Evolutionary conservation across 1,140 invertebrate species (phyloP).

Genomic region (Achatina immaculata): DNA sequence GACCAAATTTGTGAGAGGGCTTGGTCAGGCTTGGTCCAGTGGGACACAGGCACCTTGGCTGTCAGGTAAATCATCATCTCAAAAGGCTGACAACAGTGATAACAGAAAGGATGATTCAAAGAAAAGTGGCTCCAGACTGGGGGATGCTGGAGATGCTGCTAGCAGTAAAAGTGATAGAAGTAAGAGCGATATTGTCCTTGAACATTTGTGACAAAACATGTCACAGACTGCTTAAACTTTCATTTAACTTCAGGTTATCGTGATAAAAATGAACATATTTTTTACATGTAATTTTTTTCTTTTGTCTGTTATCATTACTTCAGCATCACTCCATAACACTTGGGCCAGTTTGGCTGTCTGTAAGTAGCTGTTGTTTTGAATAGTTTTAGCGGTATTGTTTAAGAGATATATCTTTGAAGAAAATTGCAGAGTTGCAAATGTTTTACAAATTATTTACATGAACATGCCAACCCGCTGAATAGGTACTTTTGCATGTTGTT

Average conservation of each 20-base stretch:
- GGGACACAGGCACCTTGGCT: neutral
- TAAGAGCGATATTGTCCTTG: neutral
- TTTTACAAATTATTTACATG: neutral
- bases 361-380: neutral
- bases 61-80: neutral
- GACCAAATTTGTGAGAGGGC: conserved; percentile 50
- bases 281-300: neutral
- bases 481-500: neutral
- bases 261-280: neutral
- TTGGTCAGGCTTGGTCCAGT: neutral
- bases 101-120: neutral
- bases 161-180: neutral
- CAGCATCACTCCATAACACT: neutral
- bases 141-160: neutral
- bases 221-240: no score
- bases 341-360: neutral
- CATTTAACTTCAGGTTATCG: neutral
- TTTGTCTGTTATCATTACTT: neutral
- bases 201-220: conserved; percentile 12
- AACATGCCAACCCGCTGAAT: neutral
- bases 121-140: neutral
- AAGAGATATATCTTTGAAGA: neutral
- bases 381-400: neutral
- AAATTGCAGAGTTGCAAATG: neutral
- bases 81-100: neutral